phyloP scores from a whole-genome alignment of 2,797 vertebrate genomes.

The Urosaurus nigricauda region DNA sequence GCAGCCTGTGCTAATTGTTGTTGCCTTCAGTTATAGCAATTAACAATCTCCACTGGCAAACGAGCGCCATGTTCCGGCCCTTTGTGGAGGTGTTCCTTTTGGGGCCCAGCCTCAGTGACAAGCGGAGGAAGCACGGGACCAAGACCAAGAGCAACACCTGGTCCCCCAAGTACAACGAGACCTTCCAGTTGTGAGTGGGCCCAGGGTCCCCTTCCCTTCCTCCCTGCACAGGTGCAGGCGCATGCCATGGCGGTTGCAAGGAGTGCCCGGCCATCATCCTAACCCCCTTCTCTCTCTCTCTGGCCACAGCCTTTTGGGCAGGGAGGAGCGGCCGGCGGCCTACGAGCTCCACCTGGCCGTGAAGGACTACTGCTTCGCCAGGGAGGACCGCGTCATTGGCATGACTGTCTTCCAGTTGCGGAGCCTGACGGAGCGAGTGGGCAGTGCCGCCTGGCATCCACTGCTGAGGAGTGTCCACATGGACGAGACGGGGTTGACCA shows the following conservation, averaged over 20 bases:
- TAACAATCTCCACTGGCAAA: slow-evolving; percentile 95
- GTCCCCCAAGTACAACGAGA: slow-evolving; percentile 99
- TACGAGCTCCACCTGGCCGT: slow-evolving; percentile 96
- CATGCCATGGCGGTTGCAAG: too few relatives aligned
- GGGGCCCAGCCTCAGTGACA: slow-evolving; percentile 93
- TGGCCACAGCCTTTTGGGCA: slow-evolving; percentile 86
- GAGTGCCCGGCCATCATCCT: not conserved
- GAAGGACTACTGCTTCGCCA: slow-evolving; percentile 98
- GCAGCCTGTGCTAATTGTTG: not conserved
- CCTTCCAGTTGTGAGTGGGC: slow-evolving; percentile 96
- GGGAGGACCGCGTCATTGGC: slow-evolving; percentile 93
- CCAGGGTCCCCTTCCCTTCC: not conserved
- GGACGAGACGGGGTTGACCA: slow-evolving; percentile 95
- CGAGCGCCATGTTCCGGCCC: slow-evolving; percentile 96
- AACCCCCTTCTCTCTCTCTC: not conserved
- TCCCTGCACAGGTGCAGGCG: too few relatives aligned
- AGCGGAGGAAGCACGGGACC: slow-evolving; percentile 96
- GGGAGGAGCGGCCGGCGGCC: slow-evolving; percentile 88
- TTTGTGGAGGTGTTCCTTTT: slow-evolving; percentile 95
- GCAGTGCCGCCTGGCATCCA: slow-evolving; percentile 88
- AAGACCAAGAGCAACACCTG: slow-evolving; percentile 99
- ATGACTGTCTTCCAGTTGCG: slow-evolving; percentile 94
- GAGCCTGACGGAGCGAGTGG: slow-evolving; percentile 86
- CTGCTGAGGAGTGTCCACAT: slow-evolving; percentile 87
- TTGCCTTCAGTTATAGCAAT: slow-evolving; percentile 88